Base-by-base conservation (phyloP, 2,113 vertebrate species). In the Irena cyanogastra region DNA sequence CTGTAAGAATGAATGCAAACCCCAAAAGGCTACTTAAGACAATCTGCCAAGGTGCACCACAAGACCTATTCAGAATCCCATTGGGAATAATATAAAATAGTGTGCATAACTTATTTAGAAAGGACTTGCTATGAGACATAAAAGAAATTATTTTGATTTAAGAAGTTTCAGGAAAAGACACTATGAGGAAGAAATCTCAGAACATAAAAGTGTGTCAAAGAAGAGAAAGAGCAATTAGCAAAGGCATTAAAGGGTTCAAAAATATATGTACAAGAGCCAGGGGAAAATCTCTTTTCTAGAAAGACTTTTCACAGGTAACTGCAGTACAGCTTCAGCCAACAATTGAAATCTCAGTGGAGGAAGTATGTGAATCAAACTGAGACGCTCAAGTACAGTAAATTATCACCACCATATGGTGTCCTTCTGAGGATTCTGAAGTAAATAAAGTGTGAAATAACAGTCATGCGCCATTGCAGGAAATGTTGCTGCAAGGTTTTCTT, bases 401-500 rank as follows among this genome's bases (percentile, higher is more conserved):
- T 97, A 96, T 93, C 93, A 94, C 70, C 75, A 91, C 94, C 93
- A 95, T 97, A 95, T 96, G 95, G 96, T 82, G 93, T 95, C 66
- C 94, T 95, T 96, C 93, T 83, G 94, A 96, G 95, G 63, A 93
- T 96, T 95, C 78, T 88, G 75, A 93, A 95, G 87, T 91, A 96
- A 97, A 97, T 94, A 96, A 95, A 90, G 95, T 94, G 94, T 97
- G 94, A 97, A 97, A 95, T 94, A 90, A 89, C 78, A 90, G 87
- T 71, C 75, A 86, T 83, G 83, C 1, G 1, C 70, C 78, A 85
- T 80, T 87, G 57, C 7, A 6, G 82, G 37, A 83, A 90, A 91
- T 65, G 49, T 39, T 83, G 47, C 64, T 87, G 77, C 63, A 74
- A 80, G 70, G 8, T 76, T 89, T 79, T 87, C 50, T 85, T 93